Evolutionary conservation across 2,797 vertebrate genomes (phyloP), one percentile per base, ranked within the genome.

Genomic region (Diplodus sargus): DNA sequence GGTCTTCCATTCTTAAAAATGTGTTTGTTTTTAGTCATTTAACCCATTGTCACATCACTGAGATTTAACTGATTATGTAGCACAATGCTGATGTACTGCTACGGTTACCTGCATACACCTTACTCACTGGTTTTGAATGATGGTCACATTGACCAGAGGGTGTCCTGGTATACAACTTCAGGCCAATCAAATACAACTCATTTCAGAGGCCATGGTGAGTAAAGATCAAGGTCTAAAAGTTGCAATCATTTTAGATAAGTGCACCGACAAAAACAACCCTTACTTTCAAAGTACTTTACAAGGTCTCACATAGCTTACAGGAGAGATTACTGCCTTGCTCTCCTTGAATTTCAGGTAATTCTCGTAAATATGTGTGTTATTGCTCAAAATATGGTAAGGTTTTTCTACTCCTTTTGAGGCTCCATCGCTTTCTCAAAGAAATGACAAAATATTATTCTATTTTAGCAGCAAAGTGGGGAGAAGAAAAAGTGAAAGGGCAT

Each of bases 281-380:
- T 18, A 47, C n/a, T 20, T 64, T 73, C 6, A 57, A 48, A 68
- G 56, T 54, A 12, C 43, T 16, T 64, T n/a, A 42, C 67, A 73
- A 74, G 28, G 60, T 45, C 51, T 74, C 16, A 13, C 22, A 11
- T 6, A 4, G n/a, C 7, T 69, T 45, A 48, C 20, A 45, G 61
- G 25, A 39, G 15, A 34, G 28, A 72, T 73, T 47, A 48, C 48
- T 54, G 17, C 71, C 25, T 18, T 13, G 6, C 20, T 77, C 7
- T 66, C 45, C 23, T 74, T 56, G 20, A 48, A 51, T 34, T 63
- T 53, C 15, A 52, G 17, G 3, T n/a, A n/a, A 54, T 34, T 65
- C 39, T 52, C 17, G 3, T 13, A 25, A 56, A 17, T n/a, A 42
- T 66, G 23, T 39, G 6, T 39, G 70, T 65, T 43, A 23, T 48